Evolutionary conservation across 1,140 invertebrate genomes (phyloP), one percentile per base, ranked within the genome.

Genomic region (Ips nitidus): DNA sequence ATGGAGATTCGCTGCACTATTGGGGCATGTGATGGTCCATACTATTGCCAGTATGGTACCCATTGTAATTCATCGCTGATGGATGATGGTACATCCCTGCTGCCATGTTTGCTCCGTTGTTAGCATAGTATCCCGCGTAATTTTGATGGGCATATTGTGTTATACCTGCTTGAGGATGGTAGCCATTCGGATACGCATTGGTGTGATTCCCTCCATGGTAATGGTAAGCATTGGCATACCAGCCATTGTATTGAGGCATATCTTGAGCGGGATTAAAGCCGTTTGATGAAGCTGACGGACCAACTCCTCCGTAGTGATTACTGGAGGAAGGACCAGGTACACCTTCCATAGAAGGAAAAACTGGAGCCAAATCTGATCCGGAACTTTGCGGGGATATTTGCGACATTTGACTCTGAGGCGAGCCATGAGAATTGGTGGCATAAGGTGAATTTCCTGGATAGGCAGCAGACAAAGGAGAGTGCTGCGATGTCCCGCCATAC

Each of bases 341-440:
- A 71, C 86, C 88, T 41, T 86, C 88, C 7, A 87, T 87, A 69
- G 87, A 76, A 1, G 87, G 59, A 41, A 40, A 78, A 64, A 67
- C 52, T 50, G 60, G 38, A 4, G 38, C 2, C n/a, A 42, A 1
- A 37, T 55, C 36, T 39, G 67, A 62, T 40, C 22, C 39, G 37
- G 56, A 64, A 1, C 52, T 62, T 36, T 69, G 67, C 4, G 67
- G 67, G 2, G 67, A 69, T 1, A 69, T 55, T 50, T 69, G 67
- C 1, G 67, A 69, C 1, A 69, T 36, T 36, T 62, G 58, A n/a
- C 39, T 55, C 22, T 40, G 43, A 6, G 67, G 67, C 7, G 67
- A 68, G 37, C 57, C 43, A 42, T 60, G 57, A 3, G 58, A 22
- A 22, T 22, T 37, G 42, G 56, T 22, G 22, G 22, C 22, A 22